These are phyloP conservation scores for Sarcophaga carnaria DNA, from an alignment of 2,888 invertebrate species.

Conservation along the genomic window DNA sequence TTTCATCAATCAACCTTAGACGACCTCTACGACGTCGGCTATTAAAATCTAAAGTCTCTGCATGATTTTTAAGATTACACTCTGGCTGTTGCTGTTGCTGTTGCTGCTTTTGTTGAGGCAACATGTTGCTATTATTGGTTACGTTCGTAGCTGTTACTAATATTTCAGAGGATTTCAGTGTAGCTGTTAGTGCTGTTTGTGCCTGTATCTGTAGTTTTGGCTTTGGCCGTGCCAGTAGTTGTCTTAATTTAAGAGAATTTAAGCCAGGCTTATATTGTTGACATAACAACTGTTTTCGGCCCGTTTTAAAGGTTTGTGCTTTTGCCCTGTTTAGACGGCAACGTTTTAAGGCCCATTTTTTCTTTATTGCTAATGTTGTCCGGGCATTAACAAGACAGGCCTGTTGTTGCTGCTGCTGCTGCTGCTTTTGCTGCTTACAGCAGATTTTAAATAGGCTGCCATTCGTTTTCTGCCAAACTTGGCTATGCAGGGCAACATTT, in stretches of 20 bases:
- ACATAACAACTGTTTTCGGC: conserved; percentile 30
- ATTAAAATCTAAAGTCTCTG: conserved; percentile 79
- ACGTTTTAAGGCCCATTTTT: conserved; percentile 32
- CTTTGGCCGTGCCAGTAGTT: conserved; percentile 60
- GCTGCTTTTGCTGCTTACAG: conserved; percentile 29
- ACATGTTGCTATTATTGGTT: conserved; percentile 66
- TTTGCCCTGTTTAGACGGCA: conserved; percentile 9
- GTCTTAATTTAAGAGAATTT: conserved; percentile 29
- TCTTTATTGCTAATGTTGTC: conserved; percentile 41
- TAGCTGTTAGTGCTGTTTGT: background rate
- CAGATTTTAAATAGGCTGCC: too few relatives aligned
- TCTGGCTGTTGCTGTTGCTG: conserved; percentile 41
- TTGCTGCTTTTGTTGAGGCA: conserved; percentile 20
- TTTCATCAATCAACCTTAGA: conserved; percentile 75
- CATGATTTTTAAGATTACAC: background rate
- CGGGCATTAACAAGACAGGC: conserved; percentile 28
- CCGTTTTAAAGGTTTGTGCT: conserved; percentile 48
- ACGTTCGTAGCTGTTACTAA: conserved; percentile 15
- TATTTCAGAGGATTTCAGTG: conserved; percentile 34
- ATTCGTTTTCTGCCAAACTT: background rate
- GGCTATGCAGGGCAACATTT: conserved; percentile 64
- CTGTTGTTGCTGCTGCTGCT: conserved; percentile 42
- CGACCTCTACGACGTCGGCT: conserved; percentile 81
- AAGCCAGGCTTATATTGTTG: conserved; percentile 28
- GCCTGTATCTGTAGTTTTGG: conserved; percentile 25